Evolutionary conservation across 2,888 invertebrate genomes (phyloP).

Genomic region (Amitus sp.): DNA sequence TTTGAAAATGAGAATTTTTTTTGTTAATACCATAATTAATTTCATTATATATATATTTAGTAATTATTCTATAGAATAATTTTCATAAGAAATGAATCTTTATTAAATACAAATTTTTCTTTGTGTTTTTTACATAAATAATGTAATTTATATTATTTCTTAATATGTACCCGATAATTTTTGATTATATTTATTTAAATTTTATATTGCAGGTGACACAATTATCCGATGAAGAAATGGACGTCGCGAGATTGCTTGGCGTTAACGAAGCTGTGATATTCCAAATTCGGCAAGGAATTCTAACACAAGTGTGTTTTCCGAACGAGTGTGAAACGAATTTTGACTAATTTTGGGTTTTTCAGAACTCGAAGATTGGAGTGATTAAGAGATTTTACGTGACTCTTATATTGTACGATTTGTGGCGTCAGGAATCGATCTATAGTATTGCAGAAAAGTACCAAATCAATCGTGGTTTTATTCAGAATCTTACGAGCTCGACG

Average conservation of each 20-base stretch:
- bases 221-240: conserved; percentile 70
- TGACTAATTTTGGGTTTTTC: conserved; percentile 37
- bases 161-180: too few species aligned
- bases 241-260: conserved; percentile 79
- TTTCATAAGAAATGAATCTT: too few species aligned
- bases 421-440: conserved; percentile 75
- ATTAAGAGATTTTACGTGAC: conserved; percentile 86
- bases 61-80: too few species aligned
- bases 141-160: too few species aligned
- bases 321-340: conserved; percentile 15
- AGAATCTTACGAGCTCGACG: conserved; percentile 78
- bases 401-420: conserved; percentile 83
- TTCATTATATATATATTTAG: too few species aligned
- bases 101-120: too few species aligned
- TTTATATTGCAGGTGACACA: conserved; percentile 69
- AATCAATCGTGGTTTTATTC: conserved; percentile 82
- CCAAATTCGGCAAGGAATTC: conserved; percentile 55
- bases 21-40: too few species aligned
- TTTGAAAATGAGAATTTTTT: too few species aligned
- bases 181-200: too few species aligned
- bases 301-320: conserved; percentile 51
- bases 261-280: conserved; percentile 73
- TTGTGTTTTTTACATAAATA: too few species aligned
- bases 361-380: conserved; percentile 72
- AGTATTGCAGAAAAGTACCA: conserved; percentile 77